These are phyloP conservation scores for Tragelaphus oryx DNA, from an alignment of 2,797 vertebrate species.

Conservation along the genomic window DNA sequence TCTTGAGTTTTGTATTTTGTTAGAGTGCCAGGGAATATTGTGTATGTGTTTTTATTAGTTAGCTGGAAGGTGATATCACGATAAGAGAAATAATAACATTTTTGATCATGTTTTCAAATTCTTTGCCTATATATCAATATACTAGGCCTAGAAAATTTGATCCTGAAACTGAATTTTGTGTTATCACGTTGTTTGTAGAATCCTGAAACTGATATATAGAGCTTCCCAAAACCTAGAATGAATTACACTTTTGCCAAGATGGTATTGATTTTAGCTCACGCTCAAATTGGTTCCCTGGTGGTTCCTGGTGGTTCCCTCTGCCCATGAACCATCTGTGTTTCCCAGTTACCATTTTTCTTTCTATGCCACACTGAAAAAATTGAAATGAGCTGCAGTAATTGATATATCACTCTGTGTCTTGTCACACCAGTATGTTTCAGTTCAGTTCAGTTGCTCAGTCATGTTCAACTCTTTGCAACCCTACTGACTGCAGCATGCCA, in stretches of 20 bases:
- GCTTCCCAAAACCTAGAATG: neutral
- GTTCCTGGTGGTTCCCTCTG: neutral
- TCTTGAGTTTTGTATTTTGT: neutral
- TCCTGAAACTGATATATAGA: neutral
- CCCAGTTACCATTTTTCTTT: neutral
- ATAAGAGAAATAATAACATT: neutral
- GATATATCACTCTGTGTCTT: neutral
- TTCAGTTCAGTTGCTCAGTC: neutral
- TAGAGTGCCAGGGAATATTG: neutral
- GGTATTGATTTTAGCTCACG: neutral
- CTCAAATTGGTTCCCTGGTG: neutral
- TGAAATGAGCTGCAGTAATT: neutral
- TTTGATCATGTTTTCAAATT: conserved; percentile 27
- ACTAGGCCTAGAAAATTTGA: neutral
- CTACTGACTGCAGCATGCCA: neutral
- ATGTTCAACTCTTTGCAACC: neutral
- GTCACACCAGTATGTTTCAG: neutral
- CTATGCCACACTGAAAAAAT: neutral
- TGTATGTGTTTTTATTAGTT: neutral
- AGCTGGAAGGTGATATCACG: neutral
- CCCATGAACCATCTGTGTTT: neutral
- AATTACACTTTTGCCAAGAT: neutral
- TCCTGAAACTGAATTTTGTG: neutral
- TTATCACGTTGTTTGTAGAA: neutral
- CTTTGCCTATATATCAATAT: neutral